Evolutionary conservation across 35 echinoderm and acorn worm species (phyloP).

Genomic region (Strongylocentrotus purpuratus): DNA sequence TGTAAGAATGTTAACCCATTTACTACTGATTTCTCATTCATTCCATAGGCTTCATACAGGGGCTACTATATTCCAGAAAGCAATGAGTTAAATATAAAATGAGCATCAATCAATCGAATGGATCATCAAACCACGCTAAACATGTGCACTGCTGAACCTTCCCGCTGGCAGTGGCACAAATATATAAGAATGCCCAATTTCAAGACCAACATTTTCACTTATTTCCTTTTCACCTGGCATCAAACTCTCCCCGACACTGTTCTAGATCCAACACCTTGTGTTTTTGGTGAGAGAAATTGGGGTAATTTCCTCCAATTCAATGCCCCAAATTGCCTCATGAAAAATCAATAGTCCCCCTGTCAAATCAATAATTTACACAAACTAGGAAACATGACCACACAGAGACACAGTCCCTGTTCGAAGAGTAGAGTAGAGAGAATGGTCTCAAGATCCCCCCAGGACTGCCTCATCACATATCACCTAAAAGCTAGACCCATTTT

Average conservation of each 20-base stretch:
- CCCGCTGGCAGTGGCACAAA: background rate
- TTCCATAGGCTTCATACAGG: no score
- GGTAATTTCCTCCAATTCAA: conserved; percentile 17
- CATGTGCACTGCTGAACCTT: background rate
- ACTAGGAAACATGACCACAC: conserved; percentile 9
- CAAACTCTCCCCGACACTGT: background rate
- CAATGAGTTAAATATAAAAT: no score
- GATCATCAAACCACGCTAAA: background rate
- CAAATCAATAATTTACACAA: conserved; percentile 14
- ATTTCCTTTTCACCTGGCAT: background rate
- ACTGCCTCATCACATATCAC: background rate
- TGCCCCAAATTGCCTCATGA: conserved; percentile 2
- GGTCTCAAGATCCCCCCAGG: background rate
- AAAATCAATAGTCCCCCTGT: background rate
- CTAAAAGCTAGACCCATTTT: conserved; percentile 17
- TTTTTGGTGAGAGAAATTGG: background rate
- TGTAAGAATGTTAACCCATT: no score
- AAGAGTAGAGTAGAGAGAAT: background rate
- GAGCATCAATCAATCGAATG: no score
- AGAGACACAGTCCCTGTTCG: background rate
- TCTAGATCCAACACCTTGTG: background rate
- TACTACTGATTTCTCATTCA: no score
- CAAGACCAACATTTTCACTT: background rate
- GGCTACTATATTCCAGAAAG: no score
- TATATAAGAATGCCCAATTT: background rate